Conservation (phyloP, 2,888 invertebrate species). For the Nymphalis c-album region DNA sequence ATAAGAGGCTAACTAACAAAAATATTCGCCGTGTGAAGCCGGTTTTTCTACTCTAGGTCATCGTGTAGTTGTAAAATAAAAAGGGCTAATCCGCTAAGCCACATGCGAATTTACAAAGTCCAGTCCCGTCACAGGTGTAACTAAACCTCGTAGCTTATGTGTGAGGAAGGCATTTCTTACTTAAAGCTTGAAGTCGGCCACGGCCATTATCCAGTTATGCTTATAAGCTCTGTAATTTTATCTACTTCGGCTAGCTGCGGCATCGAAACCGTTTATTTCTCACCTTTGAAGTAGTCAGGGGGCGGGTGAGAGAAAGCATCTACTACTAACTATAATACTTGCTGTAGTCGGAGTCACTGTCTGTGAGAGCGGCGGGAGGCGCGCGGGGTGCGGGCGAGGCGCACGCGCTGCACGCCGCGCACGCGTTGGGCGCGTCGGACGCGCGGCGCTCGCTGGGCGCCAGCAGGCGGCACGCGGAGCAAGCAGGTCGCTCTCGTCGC, state of each 20-base stretch:
- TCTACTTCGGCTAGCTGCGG: slow-evolving; percentile 38
- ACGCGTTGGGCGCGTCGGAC: slow-evolving; percentile 48
- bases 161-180: background rate
- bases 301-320: slow-evolving; percentile 67
- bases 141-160: background rate
- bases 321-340: slow-evolving; percentile 81
- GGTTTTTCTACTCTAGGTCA: slow-evolving; percentile 1
- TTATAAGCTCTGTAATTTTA: slow-evolving; percentile 37
- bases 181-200: background rate
- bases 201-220: background rate
- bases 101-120: slow-evolving; percentile 40
- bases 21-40: slow-evolving; percentile 4
- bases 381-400: slow-evolving; percentile 31
- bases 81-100: slow-evolving; percentile 32
- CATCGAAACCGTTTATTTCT: slow-evolving; percentile 38
- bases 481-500: slow-evolving; percentile 53
- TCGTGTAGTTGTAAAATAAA: background rate
- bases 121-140: slow-evolving; percentile 26
- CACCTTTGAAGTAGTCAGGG: slow-evolving; percentile 47
- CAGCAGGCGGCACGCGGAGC: slow-evolving; percentile 56
- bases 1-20: background rate
- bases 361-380: slow-evolving; percentile 46
- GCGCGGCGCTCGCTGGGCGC: slow-evolving; percentile 49
- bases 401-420: slow-evolving; percentile 48
- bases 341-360: slow-evolving; percentile 79